Evolutionary conservation across 2,113 vertebrate genomes (phyloP).

Genomic region (Columba janthina): DNA sequence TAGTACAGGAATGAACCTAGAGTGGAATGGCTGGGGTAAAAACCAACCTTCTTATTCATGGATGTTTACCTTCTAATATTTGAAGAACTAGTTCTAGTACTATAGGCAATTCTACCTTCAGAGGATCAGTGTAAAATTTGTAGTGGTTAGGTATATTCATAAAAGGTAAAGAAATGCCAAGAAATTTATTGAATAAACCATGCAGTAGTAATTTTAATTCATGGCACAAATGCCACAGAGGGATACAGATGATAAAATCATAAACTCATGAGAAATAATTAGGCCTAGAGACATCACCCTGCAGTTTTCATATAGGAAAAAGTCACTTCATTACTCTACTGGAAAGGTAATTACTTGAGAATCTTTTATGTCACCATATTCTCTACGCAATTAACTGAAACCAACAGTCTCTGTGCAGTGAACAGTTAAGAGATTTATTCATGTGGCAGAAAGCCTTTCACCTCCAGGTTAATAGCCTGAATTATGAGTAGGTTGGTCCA

Average conservation of each 20-base stretch:
- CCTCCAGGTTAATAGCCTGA: background rate
- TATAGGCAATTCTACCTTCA: background rate
- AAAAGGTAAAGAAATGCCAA: background rate
- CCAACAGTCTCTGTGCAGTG: background rate
- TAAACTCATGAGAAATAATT: background rate
- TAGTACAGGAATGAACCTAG: background rate
- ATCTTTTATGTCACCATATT: background rate
- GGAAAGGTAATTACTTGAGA: conserved; percentile 15
- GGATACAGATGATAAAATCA: background rate
- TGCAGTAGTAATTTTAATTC: background rate
- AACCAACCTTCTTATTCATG: background rate
- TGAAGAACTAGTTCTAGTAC: background rate
- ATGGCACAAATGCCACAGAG: background rate
- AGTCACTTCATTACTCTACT: background rate
- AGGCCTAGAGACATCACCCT: background rate
- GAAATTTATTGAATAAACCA: conserved; percentile 9
- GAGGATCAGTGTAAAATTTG: background rate
- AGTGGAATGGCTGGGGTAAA: background rate
- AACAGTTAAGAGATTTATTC: background rate
- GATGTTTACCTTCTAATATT: background rate
- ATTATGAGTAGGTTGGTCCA: background rate
- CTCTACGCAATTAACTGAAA: background rate
- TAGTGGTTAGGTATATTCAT: background rate
- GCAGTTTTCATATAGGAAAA: background rate
- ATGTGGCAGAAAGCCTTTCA: background rate